Percentiles rank a stretch among this genome's conserved stretches.
Conservation (phyloP, 2,888 invertebrate genomes). For the Eledone cirrhosa region DNA sequence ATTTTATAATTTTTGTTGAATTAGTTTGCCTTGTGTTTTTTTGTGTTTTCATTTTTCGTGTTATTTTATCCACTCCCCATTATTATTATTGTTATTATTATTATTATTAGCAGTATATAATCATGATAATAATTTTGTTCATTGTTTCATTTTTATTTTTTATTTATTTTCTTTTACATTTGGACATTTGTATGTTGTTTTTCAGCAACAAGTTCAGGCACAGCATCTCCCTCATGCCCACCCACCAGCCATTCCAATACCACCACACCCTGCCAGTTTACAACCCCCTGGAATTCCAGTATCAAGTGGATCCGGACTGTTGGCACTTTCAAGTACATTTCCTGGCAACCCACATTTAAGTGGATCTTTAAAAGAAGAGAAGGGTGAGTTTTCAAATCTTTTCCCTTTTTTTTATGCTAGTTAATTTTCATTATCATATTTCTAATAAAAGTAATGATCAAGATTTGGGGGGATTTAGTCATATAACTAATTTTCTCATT, state of each 20-base stretch:
- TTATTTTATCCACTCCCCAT: too few relatives aligned
- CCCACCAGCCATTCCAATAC: constrained; percentile 65
- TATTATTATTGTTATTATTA: too few relatives aligned
- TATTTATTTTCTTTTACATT: not conserved
- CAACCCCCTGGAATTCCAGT: constrained; percentile 67
- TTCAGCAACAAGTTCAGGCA: constrained; percentile 90
- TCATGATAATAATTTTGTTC: too few relatives aligned
- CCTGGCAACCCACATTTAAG: constrained; percentile 50
- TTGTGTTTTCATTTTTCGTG: not conserved
- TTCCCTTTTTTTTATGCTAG: too few relatives aligned
- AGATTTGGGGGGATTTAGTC: too few relatives aligned
- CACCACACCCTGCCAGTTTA: constrained; percentile 64
- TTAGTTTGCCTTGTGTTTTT: not conserved
- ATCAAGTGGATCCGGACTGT: constrained; percentile 51
- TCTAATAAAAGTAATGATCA: too few relatives aligned
- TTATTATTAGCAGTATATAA: too few relatives aligned
- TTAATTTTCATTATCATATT: too few relatives aligned
- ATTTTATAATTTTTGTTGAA: not conserved
- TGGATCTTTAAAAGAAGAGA: constrained; percentile 58
- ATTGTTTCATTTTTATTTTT: too few relatives aligned
- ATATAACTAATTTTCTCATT: too few relatives aligned
- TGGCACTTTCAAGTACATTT: constrained; percentile 54
- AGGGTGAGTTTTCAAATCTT: constrained; percentile 45
- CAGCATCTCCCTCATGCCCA: constrained; percentile 75
- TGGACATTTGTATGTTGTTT: constrained; percentile 14